Evolutionary conservation across 2,797 vertebrate species (phyloP).

Genomic region (Neosilurus hyrtlii): DNA sequence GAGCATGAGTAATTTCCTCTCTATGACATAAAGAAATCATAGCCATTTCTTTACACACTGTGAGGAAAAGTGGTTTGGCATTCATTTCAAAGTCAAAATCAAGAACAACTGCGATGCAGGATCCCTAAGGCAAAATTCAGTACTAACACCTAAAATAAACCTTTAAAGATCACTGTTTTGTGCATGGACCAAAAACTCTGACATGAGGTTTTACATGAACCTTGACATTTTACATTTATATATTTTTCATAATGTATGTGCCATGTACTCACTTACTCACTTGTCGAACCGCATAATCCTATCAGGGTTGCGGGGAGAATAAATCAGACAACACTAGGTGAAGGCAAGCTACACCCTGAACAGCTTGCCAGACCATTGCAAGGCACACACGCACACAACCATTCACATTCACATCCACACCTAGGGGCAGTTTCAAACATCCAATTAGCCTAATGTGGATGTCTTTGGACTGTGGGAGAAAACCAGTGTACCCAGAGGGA

Average conservation of each 20-base stretch:
- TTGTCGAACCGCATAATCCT: no score
- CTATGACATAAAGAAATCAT: conserved; percentile 44
- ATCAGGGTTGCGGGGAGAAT: no score
- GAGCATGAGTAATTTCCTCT: conserved; percentile 46
- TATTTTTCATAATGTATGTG: not conserved
- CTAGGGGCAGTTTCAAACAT: no score
- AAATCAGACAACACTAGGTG: no score
- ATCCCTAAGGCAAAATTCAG: conserved; percentile 17
- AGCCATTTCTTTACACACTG: conserved; percentile 32
- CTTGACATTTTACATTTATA: not conserved
- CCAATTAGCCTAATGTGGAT: no score
- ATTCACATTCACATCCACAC: no score
- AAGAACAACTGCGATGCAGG: conserved; percentile 11
- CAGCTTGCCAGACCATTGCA: no score
- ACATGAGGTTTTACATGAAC: not conserved
- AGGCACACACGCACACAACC: no score
- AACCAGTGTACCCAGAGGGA: no score
- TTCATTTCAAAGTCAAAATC: conserved; percentile 32
- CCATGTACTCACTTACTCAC: no score
- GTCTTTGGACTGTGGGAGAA: no score
- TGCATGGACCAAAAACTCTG: not conserved
- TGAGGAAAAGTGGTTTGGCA: conserved; percentile 46
- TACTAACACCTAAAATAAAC: conserved; percentile 7
- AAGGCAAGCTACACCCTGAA: no score
- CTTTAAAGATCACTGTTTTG: not conserved